Evolutionary conservation across 1,140 invertebrate genomes (phyloP).

Genomic region (Panagrolaimus sp.): DNA sequence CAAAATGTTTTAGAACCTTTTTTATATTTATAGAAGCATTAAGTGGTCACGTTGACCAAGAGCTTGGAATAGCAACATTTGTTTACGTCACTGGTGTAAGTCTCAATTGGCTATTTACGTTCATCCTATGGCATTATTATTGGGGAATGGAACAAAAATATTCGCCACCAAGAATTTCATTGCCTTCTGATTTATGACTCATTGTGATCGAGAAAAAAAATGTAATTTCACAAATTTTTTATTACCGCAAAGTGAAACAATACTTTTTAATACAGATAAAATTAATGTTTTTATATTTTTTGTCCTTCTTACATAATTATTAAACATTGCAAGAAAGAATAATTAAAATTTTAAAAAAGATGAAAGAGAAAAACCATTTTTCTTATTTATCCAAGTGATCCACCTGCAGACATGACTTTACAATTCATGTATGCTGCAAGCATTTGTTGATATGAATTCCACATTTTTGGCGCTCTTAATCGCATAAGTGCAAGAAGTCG

Average conservation of each 20-base stretch:
- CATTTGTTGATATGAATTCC: slow-evolving; percentile 6
- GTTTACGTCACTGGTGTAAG: slow-evolving; percentile 40
- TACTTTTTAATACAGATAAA: no score
- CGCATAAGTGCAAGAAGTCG: slow-evolving; percentile 11
- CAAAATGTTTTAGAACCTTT: background rate
- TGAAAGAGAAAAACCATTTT: no score
- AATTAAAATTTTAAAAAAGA: no score
- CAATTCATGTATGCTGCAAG: slow-evolving; percentile 14
- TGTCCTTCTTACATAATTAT: no score
- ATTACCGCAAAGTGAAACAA: no score
- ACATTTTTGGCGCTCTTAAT: slow-evolving; percentile 6
- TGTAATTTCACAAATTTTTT: no score
- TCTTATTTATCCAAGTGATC: slow-evolving; percentile 7
- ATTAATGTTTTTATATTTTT: no score
- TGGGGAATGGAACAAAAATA: slow-evolving; percentile 40
- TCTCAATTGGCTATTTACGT: slow-evolving; percentile 52
- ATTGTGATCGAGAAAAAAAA: background rate
- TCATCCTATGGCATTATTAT: slow-evolving; percentile 54
- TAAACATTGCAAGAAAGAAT: no score
- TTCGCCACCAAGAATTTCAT: background rate
- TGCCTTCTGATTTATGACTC: background rate
- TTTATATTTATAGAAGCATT: slow-evolving; percentile 27
- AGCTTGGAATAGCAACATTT: slow-evolving; percentile 30
- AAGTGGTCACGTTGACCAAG: slow-evolving; percentile 28
- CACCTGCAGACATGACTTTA: slow-evolving; percentile 12